These are phyloP conservation scores for Brenthis ino DNA, from an alignment of 2,888 invertebrate genomes.

Conservation along the genomic window DNA sequence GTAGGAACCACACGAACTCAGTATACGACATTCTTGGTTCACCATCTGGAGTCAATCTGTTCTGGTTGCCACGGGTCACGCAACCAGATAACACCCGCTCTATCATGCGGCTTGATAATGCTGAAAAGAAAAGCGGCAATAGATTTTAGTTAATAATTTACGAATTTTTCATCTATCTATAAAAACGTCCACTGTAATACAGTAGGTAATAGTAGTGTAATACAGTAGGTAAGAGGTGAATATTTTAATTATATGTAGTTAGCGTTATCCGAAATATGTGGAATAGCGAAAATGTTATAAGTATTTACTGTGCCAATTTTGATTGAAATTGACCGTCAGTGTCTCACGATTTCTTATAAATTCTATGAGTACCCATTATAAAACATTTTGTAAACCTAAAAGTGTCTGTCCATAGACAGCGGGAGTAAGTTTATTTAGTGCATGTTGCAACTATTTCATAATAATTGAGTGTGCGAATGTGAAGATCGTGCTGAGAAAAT, in stretches of 20 bases:
- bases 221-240: too few relatives aligned
- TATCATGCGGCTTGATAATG: slow-evolving; percentile 97
- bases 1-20: slow-evolving; percentile 99
- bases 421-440: too few relatives aligned
- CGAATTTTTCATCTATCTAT: background rate
- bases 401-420: too few relatives aligned
- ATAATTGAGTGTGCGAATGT: background rate
- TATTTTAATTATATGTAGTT: too few relatives aligned
- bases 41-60: slow-evolving; percentile 76
- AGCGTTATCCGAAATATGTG: too few relatives aligned
- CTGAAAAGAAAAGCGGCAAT: slow-evolving; percentile 76
- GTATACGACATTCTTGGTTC: slow-evolving; percentile 97
- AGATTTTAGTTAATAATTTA: background rate
- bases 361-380: too few relatives aligned
- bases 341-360: too few relatives aligned
- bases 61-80: slow-evolving; percentile 91
- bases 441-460: background rate
- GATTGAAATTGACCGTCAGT: too few relatives aligned
- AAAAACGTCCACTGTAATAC: background rate
- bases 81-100: slow-evolving; percentile 98
- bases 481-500: slow-evolving; percentile 16
- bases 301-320: too few relatives aligned
- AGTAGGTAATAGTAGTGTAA: too few relatives aligned
- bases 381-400: too few relatives aligned
- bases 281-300: too few relatives aligned